A percentile compares a stretch with the other conserved stretches of the same genome.
These are phyloP conservation scores for Pungitius pungitius DNA, from an alignment of 2,113 vertebrate species.

Conservation along the genomic window DNA sequence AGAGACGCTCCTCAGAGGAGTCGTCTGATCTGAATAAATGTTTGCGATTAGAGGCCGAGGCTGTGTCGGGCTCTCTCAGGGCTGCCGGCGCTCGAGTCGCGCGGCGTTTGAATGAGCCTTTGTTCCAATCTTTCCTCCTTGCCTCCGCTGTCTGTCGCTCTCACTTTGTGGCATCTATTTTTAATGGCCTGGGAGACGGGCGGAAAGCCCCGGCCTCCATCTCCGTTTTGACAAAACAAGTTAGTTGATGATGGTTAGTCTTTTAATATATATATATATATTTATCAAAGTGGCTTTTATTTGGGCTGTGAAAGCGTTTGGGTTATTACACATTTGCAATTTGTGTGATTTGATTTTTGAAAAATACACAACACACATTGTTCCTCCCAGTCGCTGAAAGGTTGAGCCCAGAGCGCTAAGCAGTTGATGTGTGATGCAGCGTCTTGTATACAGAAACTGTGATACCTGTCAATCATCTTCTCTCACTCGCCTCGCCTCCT, in stretches of 20 bases:
- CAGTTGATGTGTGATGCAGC: not conserved
- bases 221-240: constrained; percentile 30
- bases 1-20: constrained; percentile 61
- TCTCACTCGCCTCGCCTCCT: constrained; percentile 19
- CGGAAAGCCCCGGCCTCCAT: constrained; percentile 23
- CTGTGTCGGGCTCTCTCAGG: constrained; percentile 60
- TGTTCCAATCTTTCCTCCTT: constrained; percentile 44
- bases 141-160: constrained; percentile 55
- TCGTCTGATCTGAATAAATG: constrained; percentile 79
- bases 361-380: not conserved
- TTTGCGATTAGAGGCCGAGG: constrained; percentile 68
- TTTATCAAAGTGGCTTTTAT: constrained; percentile 31
- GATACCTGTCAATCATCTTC: not conserved
- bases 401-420: not conserved
- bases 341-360: constrained; percentile 8
- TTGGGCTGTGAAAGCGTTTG: constrained; percentile 19
- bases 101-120: constrained; percentile 61
- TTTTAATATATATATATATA: not conserved
- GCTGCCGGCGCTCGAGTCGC: constrained; percentile 44
- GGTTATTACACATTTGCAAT: constrained; percentile 6
- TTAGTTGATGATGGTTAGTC: constrained; percentile 17
- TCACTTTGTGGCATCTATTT: constrained; percentile 65
- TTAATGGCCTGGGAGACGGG: constrained; percentile 56
- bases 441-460: not conserved
- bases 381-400: not conserved